Percentiles rank a stretch among this genome's conserved stretches.
phyloP scores from a whole-genome alignment of 1,140 invertebrate genomes.

The Penaeus vannamei region DNA sequence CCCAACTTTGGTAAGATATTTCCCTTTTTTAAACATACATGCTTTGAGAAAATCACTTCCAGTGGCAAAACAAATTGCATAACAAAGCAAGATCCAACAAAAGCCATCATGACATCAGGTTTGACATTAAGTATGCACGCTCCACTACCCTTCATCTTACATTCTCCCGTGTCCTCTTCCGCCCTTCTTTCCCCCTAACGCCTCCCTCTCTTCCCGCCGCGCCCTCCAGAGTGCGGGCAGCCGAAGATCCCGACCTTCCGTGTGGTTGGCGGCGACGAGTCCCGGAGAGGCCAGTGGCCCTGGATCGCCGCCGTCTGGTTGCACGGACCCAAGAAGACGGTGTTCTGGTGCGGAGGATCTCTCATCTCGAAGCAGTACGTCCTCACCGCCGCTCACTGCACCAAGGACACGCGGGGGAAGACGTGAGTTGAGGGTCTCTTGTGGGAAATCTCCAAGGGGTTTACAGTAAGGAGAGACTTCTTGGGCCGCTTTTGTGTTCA shows the following conservation, averaged over 20 bases:
- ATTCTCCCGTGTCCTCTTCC: not conserved
- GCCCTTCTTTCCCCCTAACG: not conserved
- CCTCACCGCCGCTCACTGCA: slow-evolving; percentile 94
- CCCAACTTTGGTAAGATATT: not conserved
- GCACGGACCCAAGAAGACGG: slow-evolving; percentile 85
- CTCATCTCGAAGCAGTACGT: slow-evolving; percentile 85
- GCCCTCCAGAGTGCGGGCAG: slow-evolving; percentile 78
- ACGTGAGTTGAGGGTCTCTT: slow-evolving; percentile 78
- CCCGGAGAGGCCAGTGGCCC: slow-evolving; percentile 86
- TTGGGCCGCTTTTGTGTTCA: too few relatives aligned
- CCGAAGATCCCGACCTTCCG: slow-evolving; percentile 86
- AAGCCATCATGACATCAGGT: too few relatives aligned
- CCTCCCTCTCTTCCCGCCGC: slow-evolving; percentile 14
- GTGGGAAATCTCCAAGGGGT: too few relatives aligned
- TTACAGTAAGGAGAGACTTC: too few relatives aligned
- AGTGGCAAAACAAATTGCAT: too few relatives aligned
- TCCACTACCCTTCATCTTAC: not conserved
- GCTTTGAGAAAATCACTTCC: too few relatives aligned
- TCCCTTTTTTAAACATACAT: too few relatives aligned
- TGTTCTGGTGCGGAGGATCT: slow-evolving; percentile 95
- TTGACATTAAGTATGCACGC: too few relatives aligned
- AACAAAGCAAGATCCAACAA: too few relatives aligned
- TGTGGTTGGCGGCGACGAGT: slow-evolving; percentile 90
- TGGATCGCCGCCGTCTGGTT: slow-evolving; percentile 96
- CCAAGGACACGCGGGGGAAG: slow-evolving; percentile 85